Conservation (phyloP, 2,113 vertebrate genomes). For the Dermatemys mawii region DNA sequence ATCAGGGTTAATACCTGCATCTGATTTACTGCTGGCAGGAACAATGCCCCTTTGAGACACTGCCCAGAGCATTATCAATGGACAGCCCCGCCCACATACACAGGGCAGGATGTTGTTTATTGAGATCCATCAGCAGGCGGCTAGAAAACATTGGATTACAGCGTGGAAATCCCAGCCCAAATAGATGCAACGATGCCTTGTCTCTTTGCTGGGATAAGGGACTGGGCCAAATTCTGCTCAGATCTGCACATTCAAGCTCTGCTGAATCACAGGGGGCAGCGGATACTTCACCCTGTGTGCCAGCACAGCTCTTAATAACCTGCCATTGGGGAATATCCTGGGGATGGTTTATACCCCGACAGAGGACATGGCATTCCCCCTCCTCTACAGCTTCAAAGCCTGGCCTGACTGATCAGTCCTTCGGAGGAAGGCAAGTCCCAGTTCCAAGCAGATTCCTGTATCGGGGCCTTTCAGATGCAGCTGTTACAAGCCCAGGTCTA, state of each 20-base stretch:
- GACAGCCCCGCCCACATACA: neutral
- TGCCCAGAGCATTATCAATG: neutral
- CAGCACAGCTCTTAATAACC: neutral
- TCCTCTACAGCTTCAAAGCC: neutral
- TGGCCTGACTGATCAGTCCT: neutral
- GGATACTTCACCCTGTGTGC: neutral
- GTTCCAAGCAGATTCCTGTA: neutral
- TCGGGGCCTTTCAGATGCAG: neutral
- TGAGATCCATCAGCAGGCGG: neutral
- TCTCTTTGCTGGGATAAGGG: neutral
- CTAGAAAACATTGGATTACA: neutral
- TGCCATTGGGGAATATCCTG: neutral
- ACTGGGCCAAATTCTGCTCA: neutral
- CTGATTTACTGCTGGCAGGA: neutral
- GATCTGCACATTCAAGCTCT: neutral
- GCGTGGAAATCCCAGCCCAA: neutral
- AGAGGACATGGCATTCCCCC: neutral
- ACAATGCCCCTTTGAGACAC: neutral
- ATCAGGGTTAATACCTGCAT: no score
- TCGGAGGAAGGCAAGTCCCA: neutral
- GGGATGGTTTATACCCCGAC: neutral
- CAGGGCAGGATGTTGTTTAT: neutral
- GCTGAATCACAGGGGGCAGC: neutral
- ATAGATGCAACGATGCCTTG: neutral
- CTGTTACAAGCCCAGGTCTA: neutral